Evolutionary conservation across 1,140 invertebrate species (phyloP), one percentile per base, ranked within the genome.

Genomic region (Tetramorium simillimum): DNA sequence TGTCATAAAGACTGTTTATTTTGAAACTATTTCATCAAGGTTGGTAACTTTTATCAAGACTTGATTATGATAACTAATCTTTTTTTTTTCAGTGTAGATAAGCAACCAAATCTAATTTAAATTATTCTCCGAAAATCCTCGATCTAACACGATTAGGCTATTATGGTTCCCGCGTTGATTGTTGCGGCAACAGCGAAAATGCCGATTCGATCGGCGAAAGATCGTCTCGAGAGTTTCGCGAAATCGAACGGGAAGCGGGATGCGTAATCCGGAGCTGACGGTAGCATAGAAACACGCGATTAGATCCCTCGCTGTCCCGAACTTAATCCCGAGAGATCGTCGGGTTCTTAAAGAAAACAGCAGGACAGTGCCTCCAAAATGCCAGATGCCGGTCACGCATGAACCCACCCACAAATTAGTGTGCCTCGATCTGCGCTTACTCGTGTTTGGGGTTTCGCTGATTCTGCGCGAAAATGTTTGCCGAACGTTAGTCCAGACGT

Each of bases 401-500:
- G 69, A 56, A 24, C 80, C 80, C 51, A 73, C 80, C 69, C 40
- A 46, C 69, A 43, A 84, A 84, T 84, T 84, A 84, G 53, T 28
- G 80, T 28, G 53, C 40, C 24, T 28, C 67, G 69, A 84, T 84
- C 75, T 75, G 80, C 80, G 80, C 80, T 73, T 53, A 72, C 53
- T 75, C 69, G 53, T 53, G 18, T 46, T 37, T 72, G 33, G 51
- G 40, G 37, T 82, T 82, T 82, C 80, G 80, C 80, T 84, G 80
- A 84, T 84, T 84, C 56, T n/a, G 69, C 80, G 43, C 40, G 80
- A 84, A 75, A 75, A 84, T 75, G 80, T 84, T 84, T 82, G 53
- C 51, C 67, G 80, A 58, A 37, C 80, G 80, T n/a, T 40, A 24
- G 37, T 37, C 37, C 53, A 7, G 16, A 16, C 62, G 43, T 56